A percentile compares a stretch with the other conserved stretches of the same genome.
Evolutionary conservation across 2,113 vertebrate species (phyloP).

Genomic region (Neogobius melanostomus): DNA sequence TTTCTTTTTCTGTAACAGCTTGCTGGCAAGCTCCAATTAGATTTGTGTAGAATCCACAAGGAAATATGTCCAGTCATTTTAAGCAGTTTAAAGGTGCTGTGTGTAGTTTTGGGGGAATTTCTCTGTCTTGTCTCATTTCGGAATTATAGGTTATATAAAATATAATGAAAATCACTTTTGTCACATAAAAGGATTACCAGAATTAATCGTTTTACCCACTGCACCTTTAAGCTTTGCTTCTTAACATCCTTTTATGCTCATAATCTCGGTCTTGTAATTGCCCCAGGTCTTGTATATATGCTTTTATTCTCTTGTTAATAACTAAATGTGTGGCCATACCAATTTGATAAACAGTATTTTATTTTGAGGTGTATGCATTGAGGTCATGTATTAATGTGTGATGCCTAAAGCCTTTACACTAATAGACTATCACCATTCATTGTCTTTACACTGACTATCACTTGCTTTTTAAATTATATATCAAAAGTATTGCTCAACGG

Average conservation of each 20-base stretch:
- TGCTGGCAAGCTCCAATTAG: constrained; percentile 60
- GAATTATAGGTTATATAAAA: no score
- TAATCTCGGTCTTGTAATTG: not conserved
- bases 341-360: constrained; percentile 5
- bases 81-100: not conserved
- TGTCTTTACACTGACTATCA: not conserved
- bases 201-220: not conserved
- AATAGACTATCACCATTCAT: not conserved
- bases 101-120: not conserved
- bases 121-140: no score
- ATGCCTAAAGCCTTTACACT: constrained; percentile 1
- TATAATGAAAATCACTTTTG: not conserved
- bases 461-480: not conserved
- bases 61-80: not conserved
- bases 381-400: not conserved
- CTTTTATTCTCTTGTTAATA: not conserved
- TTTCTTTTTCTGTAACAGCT: constrained; percentile 29
- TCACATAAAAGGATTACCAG: not conserved
- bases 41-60: constrained; percentile 13
- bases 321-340: not conserved
- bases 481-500: not conserved
- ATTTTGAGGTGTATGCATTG: not conserved
- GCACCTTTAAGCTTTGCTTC: not conserved
- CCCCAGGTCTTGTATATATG: not conserved
- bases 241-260: not conserved